Evolutionary conservation across 2,797 vertebrate genomes (phyloP).

Genomic region (Syngnathus rostellatus): DNA sequence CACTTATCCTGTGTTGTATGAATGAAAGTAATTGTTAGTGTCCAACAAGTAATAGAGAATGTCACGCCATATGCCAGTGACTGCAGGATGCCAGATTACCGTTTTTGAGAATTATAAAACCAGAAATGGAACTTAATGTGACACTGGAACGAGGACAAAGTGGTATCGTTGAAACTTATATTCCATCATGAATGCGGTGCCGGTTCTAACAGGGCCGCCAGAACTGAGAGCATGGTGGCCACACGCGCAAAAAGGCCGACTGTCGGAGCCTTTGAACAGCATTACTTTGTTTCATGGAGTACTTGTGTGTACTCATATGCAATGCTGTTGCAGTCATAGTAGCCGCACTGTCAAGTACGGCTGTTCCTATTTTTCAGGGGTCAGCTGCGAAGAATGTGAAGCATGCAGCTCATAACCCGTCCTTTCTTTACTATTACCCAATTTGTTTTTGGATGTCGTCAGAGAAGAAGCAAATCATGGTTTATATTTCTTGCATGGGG

Average conservation of each 20-base stretch:
- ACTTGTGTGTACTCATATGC: background rate
- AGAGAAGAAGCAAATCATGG: background rate
- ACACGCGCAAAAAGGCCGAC: too few relatives aligned
- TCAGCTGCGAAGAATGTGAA: slow-evolving; percentile 69
- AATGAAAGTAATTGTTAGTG: background rate
- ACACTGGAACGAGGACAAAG: background rate
- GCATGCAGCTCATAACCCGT: slow-evolving; percentile 58
- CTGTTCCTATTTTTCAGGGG: slow-evolving; percentile 72
- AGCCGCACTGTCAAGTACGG: slow-evolving; percentile 31
- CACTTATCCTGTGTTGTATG: background rate
- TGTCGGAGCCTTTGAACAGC: too few relatives aligned
- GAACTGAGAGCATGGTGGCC: background rate
- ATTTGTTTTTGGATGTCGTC: slow-evolving; percentile 14
- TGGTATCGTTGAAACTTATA: too few relatives aligned
- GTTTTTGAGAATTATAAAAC: background rate
- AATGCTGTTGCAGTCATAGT: background rate
- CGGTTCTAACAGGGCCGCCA: background rate
- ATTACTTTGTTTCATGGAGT: background rate
- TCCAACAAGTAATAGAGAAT: background rate
- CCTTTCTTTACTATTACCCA: slow-evolving; percentile 44
- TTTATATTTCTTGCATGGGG: background rate
- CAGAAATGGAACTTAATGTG: background rate
- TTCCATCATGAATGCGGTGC: too few relatives aligned
- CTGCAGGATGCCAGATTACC: background rate
- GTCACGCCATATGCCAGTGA: background rate